These are phyloP conservation scores for Dipodomys merriami DNA, from an alignment of 2,113 vertebrate species.

Conservation along the genomic window DNA sequence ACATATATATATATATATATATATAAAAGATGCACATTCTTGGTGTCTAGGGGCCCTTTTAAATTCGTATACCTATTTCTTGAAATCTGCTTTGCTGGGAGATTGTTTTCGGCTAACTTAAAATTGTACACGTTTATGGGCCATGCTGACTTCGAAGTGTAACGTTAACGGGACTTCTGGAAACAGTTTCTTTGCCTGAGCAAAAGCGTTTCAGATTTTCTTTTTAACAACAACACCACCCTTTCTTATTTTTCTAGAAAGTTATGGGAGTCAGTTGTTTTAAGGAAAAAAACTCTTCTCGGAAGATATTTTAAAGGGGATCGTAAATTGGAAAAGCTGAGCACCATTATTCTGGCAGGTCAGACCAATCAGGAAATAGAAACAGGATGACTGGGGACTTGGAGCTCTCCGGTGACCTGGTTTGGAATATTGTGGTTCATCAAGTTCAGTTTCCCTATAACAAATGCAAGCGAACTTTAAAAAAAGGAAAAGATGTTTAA, in stretches of 20 bases:
- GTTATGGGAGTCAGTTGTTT: conserved; percentile 45
- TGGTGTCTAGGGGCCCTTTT: background rate
- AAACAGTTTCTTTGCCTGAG: conserved; percentile 35
- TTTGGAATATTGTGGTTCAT: conserved; percentile 71
- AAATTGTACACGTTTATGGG: conserved; percentile 9
- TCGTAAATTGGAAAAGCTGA: conserved; percentile 39
- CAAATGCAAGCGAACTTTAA: conserved; percentile 30
- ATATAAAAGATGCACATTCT: conserved; percentile 11
- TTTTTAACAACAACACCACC: background rate
- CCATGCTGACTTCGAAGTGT: conserved; percentile 42
- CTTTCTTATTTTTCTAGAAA: background rate
- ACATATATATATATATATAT: background rate
- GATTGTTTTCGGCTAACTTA: background rate
- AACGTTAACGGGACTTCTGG: conserved; percentile 40
- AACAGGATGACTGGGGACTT: conserved; percentile 70
- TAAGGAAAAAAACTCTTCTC: conserved; percentile 32
- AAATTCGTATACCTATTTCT: background rate
- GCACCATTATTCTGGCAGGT: conserved; percentile 59
- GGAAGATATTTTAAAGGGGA: conserved; percentile 60
- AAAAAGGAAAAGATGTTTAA: conserved; percentile 23
- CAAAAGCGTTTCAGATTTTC: conserved; percentile 4
- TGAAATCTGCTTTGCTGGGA: background rate
- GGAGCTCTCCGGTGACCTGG: conserved; percentile 72
- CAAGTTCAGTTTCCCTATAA: conserved; percentile 65
- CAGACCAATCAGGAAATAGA: conserved; percentile 74